Conservation (phyloP, 2,888 invertebrate genomes). For the Xylota segnis region DNA sequence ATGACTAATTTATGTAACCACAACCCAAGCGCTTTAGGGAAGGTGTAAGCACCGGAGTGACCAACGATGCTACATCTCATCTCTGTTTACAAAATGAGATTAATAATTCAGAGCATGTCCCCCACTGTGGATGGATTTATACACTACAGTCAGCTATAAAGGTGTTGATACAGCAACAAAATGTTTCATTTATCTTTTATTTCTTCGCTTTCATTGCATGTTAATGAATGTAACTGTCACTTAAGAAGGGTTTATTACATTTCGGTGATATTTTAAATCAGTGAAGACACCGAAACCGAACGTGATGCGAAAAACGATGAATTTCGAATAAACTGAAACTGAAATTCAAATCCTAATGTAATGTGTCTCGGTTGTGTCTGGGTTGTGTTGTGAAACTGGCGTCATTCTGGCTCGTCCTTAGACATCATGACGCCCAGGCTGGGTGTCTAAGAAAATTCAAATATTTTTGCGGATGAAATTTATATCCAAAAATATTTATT, state of each 20-base stretch:
- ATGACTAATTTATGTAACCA: slow-evolving; percentile 57
- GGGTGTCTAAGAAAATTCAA: neutral
- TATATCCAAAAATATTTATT: neutral
- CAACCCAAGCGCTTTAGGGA: slow-evolving; percentile 23
- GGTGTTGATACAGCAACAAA: slow-evolving; percentile 32
- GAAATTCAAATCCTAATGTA: neutral
- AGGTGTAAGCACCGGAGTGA: slow-evolving; percentile 26
- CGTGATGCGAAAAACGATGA: slow-evolving; percentile 1
- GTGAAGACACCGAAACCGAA: slow-evolving; percentile 1
- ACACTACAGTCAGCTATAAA: slow-evolving; percentile 13
- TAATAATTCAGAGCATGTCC: slow-evolving; percentile 51
- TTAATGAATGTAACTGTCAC: slow-evolving; percentile 36
- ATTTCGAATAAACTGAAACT: neutral
- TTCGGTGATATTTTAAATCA: slow-evolving; percentile 32
- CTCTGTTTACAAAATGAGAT: slow-evolving; percentile 22
- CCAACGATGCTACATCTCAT: slow-evolving; percentile 23
- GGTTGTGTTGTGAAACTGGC: neutral
- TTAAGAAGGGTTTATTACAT: slow-evolving; percentile 12
- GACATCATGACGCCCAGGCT: neutral
- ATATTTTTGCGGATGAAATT: neutral
- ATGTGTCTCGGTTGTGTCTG: neutral
- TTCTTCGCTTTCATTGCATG: slow-evolving; percentile 19
- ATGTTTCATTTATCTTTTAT: neutral
- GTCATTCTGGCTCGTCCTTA: neutral
- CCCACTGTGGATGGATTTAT: slow-evolving; percentile 32